These are phyloP conservation scores for Stigmatopora argus DNA, from an alignment of 2,113 vertebrate genomes.

Conservation along the genomic window DNA sequence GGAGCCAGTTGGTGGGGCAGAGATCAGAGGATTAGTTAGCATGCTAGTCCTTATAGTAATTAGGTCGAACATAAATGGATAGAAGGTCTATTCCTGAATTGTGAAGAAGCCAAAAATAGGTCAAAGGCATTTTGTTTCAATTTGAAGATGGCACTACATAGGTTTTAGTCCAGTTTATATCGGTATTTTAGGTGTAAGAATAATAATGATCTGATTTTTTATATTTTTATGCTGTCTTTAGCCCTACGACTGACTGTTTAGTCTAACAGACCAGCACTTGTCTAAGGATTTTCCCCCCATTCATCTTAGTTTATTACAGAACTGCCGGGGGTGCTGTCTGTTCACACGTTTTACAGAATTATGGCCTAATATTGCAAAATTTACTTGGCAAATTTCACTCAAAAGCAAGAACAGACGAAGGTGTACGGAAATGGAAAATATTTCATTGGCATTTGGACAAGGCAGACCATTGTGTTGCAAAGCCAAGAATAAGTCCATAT, in stretches of 20 bases:
- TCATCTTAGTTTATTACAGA: conserved; percentile 30
- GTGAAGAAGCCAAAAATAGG: conserved; percentile 25
- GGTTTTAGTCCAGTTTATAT: neutral
- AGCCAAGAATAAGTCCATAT: neutral
- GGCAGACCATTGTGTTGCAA: conserved; percentile 16
- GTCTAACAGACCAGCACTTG: neutral
- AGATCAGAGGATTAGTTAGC: conserved; percentile 58
- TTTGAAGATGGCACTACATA: neutral
- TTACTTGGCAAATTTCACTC: conserved; percentile 1
- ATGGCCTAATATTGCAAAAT: conserved; percentile 9
- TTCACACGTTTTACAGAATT: conserved; percentile 16
- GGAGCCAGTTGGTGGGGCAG: conserved; percentile 33
- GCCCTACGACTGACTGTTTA: neutral
- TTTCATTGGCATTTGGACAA: conserved; percentile 17
- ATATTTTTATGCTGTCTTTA: neutral
- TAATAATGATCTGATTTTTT: too few relatives aligned
- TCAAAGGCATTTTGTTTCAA: conserved; percentile 13
- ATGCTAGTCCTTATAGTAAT: conserved; percentile 37
- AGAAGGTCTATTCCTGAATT: conserved; percentile 45
- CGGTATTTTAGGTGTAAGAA: neutral
- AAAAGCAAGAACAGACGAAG: conserved; percentile 13
- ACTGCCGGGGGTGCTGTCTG: conserved; percentile 12
- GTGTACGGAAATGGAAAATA: conserved; percentile 10
- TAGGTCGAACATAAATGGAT: conserved; percentile 52
- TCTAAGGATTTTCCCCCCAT: neutral